These are phyloP conservation scores for Corythornis vintsioides DNA, from an alignment of 2,113 vertebrate species.

Conservation along the genomic window DNA sequence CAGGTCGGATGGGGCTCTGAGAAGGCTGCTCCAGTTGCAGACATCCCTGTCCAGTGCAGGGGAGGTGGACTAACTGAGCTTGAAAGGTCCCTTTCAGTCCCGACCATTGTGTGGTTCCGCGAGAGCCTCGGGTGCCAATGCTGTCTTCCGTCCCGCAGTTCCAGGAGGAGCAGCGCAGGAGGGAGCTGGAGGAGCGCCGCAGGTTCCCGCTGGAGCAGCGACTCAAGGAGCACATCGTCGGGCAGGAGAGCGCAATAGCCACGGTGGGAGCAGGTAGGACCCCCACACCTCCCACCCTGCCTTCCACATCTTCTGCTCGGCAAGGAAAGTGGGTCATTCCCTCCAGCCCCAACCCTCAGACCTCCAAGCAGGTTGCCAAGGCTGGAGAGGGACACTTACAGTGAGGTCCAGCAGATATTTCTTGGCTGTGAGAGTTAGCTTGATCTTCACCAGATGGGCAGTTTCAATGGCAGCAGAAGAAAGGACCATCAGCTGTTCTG, in stretches of 20 bases:
- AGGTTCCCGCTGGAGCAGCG: constrained; percentile 92
- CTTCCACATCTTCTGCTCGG: not conserved
- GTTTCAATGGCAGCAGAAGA: not conserved
- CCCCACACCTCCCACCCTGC: accelerated
- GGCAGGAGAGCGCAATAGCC: constrained; percentile 93
- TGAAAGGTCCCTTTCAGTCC: not conserved
- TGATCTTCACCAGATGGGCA: not conserved
- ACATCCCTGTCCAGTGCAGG: not conserved
- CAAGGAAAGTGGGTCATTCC: not conserved
- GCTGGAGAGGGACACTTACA: not conserved
- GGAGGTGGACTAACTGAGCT: not conserved
- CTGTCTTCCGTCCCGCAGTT: constrained; percentile 73
- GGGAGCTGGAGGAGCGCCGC: constrained; percentile 87
- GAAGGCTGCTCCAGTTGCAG: not conserved
- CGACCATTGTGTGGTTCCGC: not conserved
- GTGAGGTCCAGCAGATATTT: not conserved
- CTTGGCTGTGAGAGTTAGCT: too few relatives aligned
- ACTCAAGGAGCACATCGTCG: constrained; percentile 93
- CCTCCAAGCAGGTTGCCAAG: accelerated
- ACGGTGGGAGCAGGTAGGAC: constrained; percentile 90
- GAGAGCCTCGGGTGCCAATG: not conserved
- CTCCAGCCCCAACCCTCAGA: not conserved
- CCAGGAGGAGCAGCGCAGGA: constrained; percentile 82
- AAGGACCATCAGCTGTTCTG: not conserved
- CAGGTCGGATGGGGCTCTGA: not conserved